Percentiles rank a stretch among this genome's conserved stretches.
Evolutionary conservation across 2,113 vertebrate species (phyloP).

Genomic region (Chloropsis hardwickii): DNA sequence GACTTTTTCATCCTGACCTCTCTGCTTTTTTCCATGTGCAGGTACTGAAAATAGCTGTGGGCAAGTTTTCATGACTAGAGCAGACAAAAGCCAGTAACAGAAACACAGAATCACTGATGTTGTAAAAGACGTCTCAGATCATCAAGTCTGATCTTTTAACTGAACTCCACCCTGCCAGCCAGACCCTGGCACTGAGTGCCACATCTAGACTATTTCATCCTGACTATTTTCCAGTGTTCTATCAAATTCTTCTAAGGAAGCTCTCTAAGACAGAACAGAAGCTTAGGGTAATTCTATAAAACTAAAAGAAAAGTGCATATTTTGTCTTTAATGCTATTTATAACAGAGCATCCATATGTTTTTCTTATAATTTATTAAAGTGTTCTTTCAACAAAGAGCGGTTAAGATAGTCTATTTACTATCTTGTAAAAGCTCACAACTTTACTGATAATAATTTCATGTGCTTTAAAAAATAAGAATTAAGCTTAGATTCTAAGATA

Average conservation of each 20-base stretch:
- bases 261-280: not conserved
- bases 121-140: not conserved
- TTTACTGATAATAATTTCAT: not conserved
- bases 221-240: not conserved
- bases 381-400: not conserved
- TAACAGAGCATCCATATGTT: not conserved
- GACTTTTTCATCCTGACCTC: not conserved
- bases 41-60: not conserved
- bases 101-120: not conserved
- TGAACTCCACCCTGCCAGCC: not conserved
- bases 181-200: not conserved
- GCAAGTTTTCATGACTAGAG: not conserved
- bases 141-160: not conserved
- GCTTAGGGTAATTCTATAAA: not conserved
- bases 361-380: not conserved
- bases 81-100: not conserved
- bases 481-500: not conserved
- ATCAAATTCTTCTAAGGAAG: not conserved
- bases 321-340: not conserved
- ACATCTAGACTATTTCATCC: not conserved
- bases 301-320: not conserved
- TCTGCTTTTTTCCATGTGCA: not conserved
- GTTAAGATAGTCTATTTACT: not conserved
- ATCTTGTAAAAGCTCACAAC: not conserved
- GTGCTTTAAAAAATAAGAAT: not conserved